Evolutionary conservation across 2,797 vertebrate species (phyloP).

Genomic region (Todus mexicanus): DNA sequence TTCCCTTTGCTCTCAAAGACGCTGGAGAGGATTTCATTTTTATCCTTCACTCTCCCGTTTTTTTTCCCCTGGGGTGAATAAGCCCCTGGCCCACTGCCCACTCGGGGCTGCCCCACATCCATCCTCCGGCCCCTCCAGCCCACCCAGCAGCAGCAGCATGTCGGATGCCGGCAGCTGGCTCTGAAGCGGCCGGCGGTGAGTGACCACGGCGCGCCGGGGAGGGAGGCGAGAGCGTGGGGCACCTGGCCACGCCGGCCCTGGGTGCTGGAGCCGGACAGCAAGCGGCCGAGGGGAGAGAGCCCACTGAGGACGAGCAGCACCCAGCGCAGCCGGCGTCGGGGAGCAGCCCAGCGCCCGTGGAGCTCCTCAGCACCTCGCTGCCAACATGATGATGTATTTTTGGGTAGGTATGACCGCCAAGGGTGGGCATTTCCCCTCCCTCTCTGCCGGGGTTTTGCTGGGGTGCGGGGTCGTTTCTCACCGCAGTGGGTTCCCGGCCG

Average conservation of each 20-base stretch:
- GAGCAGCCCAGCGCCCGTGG: not conserved
- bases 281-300: not conserved
- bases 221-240: not conserved
- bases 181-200: not conserved
- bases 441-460: not conserved
- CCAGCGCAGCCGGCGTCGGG: not conserved
- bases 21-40: not conserved
- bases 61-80: not conserved
- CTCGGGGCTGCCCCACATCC: not conserved
- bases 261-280: not conserved
- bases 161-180: not conserved
- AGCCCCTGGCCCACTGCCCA: not conserved
- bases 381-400: slow-evolving; percentile 59
- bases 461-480: not conserved
- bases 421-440: not conserved
- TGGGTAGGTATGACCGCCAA: slow-evolving; percentile 19
- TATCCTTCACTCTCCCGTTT: not conserved
- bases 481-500: not conserved
- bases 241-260: not conserved
- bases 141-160: not conserved
- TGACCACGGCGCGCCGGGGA: not conserved
- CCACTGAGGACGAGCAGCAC: not conserved
- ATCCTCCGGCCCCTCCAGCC: not conserved
- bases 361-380: not conserved
- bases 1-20: not conserved